Percentiles rank a stretch among this genome's conserved stretches.
phyloP scores from a whole-genome alignment of 2,888 invertebrate genomes.

The Dynastes maya region DNA sequence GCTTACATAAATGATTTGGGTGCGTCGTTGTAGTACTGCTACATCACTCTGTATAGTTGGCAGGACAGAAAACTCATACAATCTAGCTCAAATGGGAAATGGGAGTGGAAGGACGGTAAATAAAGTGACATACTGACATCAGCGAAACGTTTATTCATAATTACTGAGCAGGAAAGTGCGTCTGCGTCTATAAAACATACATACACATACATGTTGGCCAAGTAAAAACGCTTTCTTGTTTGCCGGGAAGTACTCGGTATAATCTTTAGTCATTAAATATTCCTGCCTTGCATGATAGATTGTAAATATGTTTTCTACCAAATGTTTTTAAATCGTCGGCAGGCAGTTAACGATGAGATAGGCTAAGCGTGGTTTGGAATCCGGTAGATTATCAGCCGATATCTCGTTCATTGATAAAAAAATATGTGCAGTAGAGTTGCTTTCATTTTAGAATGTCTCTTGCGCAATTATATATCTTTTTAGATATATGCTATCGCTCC shows the following conservation, averaged over 20 bases:
- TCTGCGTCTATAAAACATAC: neutral
- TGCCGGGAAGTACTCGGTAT: neutral
- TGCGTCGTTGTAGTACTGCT: neutral
- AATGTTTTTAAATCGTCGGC: too few species aligned
- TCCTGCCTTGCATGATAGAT: too few species aligned
- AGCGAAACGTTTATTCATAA: conserved; percentile 9
- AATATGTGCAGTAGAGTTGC: too few species aligned
- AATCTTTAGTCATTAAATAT: neutral
- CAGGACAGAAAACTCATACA: neutral
- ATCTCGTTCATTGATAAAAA: too few species aligned
- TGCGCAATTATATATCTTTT: too few species aligned
- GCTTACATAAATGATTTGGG: neutral
- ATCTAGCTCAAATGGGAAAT: conserved; percentile 12
- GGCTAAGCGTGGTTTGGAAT: too few species aligned
- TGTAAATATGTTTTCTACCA: too few species aligned
- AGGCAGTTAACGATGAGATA: too few species aligned
- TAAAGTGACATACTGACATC: conserved; percentile 20
- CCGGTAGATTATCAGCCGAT: too few species aligned
- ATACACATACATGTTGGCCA: neutral
- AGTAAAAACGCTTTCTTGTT: neutral
- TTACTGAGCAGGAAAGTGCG: conserved; percentile 1
- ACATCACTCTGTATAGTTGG: conserved; percentile 1
- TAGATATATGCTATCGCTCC: too few species aligned
- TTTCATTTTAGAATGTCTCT: too few species aligned
- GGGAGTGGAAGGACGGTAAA: conserved; percentile 1